Percentiles rank a stretch among this genome's conserved stretches.
Conservation (phyloP, 2,113 vertebrate genomes). For the Hemicordylus capensis region DNA sequence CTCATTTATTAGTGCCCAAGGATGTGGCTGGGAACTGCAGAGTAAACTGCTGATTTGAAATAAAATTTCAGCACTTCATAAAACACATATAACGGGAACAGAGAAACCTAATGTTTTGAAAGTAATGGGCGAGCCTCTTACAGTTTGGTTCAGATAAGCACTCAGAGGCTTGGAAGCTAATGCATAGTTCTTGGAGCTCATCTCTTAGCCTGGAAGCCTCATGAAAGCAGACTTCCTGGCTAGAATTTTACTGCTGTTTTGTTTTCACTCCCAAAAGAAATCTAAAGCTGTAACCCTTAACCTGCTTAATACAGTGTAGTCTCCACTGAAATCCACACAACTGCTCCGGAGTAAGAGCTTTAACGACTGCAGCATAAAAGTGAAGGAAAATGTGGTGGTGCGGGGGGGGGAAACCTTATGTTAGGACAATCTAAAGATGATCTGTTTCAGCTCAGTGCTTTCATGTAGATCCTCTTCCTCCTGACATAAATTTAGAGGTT, state of each 20-base stretch:
- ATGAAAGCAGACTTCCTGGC: neutral
- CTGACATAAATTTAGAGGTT: neutral
- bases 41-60: constrained; percentile 54
- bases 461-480: neutral
- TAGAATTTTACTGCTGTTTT: neutral
- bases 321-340: neutral
- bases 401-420: no score
- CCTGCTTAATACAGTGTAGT: neutral
- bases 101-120: constrained; percentile 19
- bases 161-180: neutral
- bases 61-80: constrained; percentile 38
- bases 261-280: constrained; percentile 23
- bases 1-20: no score
- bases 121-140: neutral
- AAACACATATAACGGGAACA: constrained; percentile 42
- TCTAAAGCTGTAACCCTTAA: constrained; percentile 2
- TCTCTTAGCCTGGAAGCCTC: constrained; percentile 5
- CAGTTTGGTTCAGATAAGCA: neutral
- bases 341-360: neutral
- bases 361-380: neutral
- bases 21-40: constrained; percentile 37
- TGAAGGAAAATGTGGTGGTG: neutral
- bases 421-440: neutral
- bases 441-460: neutral
- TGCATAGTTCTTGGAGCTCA: neutral